Conservation (phyloP, 1,140 invertebrate species). For the Drosophila eugracilis region DNA sequence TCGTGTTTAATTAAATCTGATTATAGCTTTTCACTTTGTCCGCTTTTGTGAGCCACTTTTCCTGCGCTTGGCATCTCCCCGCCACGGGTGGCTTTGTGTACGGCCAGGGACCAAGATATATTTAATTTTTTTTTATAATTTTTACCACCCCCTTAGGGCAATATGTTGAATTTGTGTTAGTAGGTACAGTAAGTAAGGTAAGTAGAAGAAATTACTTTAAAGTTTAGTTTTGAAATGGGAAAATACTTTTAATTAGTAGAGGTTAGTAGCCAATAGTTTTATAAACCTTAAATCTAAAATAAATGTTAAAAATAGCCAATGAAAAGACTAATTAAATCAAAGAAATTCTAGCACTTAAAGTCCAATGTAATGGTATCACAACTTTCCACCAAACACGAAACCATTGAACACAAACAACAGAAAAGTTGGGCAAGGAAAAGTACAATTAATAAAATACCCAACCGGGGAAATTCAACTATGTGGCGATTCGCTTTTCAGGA, state of each 20-base stretch:
- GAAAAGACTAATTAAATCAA: background rate
- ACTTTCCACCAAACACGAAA: background rate
- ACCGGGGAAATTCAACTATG: slow-evolving; percentile 16
- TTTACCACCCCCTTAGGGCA: slow-evolving; percentile 6
- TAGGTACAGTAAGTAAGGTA: too few relatives aligned
- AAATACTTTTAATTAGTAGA: too few relatives aligned
- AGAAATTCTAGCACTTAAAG: background rate
- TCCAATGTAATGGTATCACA: background rate
- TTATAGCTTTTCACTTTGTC: slow-evolving; percentile 75
- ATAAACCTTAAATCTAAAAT: too few relatives aligned
- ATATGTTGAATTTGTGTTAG: background rate
- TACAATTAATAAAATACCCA: slow-evolving; percentile 16
- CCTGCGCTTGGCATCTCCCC: slow-evolving; percentile 38
- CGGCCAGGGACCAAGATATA: background rate
- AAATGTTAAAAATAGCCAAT: background rate
- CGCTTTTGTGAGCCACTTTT: slow-evolving; percentile 29
- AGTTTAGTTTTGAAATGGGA: too few relatives aligned
- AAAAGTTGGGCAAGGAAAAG: slow-evolving; percentile 25
- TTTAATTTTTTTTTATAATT: slow-evolving; percentile 34
- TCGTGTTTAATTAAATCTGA: slow-evolving; percentile 81
- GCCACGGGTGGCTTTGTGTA: slow-evolving; percentile 15
- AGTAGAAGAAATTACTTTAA: too few relatives aligned
- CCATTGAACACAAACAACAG: background rate
- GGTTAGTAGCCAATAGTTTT: too few relatives aligned
- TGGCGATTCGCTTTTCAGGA: slow-evolving; percentile 26